These are phyloP conservation scores for Picathartes gymnocephalus DNA, from an alignment of 2,113 vertebrate genomes.

Conservation along the genomic window DNA sequence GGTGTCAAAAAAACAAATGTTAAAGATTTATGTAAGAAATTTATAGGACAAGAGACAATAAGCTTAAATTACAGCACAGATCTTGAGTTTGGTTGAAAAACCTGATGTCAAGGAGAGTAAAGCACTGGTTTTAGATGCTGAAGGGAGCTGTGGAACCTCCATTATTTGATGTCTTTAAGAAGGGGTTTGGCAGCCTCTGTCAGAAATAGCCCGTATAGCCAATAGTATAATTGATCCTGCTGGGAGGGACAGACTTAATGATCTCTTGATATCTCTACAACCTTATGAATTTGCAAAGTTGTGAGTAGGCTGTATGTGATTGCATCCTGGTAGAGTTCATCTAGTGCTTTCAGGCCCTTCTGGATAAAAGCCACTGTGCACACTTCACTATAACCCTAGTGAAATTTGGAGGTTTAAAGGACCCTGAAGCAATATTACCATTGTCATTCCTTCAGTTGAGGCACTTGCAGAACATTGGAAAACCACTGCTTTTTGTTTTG, in stretches of 20 bases:
- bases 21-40: neutral
- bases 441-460: neutral
- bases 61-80: neutral
- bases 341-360: neutral
- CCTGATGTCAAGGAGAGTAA: neutral
- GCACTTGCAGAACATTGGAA: neutral
- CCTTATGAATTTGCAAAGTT: neutral
- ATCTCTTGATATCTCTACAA: neutral
- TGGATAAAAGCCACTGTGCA: neutral
- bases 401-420: neutral
- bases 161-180: neutral
- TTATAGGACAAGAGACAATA: neutral
- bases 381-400: neutral
- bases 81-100: neutral
- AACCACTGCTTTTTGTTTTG: neutral
- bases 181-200: neutral
- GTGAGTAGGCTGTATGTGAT: neutral
- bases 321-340: neutral
- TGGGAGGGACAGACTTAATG: neutral
- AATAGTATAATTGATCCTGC: neutral
- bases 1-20: neutral
- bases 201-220: neutral
- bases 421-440: neutral
- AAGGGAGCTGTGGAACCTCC: neutral
- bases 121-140: neutral